Conservation (phyloP, 2,113 vertebrate genomes). For the Girardinichthys multiradiatus region DNA sequence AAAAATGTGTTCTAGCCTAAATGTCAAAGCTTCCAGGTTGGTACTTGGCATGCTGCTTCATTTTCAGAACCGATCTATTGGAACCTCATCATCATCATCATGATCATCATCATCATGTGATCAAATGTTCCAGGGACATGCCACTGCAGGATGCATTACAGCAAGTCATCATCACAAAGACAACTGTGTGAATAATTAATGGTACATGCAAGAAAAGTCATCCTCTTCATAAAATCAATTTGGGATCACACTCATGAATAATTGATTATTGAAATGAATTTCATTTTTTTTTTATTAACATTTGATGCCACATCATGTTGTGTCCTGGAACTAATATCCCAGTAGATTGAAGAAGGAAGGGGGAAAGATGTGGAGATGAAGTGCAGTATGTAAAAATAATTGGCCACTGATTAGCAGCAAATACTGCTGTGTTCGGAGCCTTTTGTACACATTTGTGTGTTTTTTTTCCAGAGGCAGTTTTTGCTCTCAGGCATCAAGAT, state of each 20-base stretch:
- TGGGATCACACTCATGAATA: slow-evolving; percentile 51
- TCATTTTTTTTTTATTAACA: slow-evolving; percentile 24
- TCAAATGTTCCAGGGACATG: slow-evolving; percentile 28
- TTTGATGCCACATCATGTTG: slow-evolving; percentile 23
- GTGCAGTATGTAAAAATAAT: slow-evolving; percentile 9
- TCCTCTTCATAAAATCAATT: slow-evolving; percentile 34
- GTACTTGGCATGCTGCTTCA: neutral
- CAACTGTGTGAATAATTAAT: slow-evolving; percentile 67
- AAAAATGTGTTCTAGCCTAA: too few relatives aligned
- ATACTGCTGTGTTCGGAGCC: slow-evolving; percentile 6
- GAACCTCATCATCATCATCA: slow-evolving; percentile 6
- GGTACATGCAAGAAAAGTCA: slow-evolving; percentile 32
- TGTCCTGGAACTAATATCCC: slow-evolving; percentile 8
- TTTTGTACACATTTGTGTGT: slow-evolving; percentile 42
- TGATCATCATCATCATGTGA: slow-evolving; percentile 11
- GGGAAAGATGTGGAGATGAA: slow-evolving; percentile 19
- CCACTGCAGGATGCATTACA: slow-evolving; percentile 49
- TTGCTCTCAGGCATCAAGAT: slow-evolving; percentile 41
- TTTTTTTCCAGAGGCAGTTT: slow-evolving; percentile 26
- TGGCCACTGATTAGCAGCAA: slow-evolving; percentile 35
- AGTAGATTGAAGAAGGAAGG: neutral
- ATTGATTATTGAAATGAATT: slow-evolving; percentile 46
- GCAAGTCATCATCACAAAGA: slow-evolving; percentile 47
- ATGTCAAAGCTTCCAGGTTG: neutral
- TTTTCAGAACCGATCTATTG: slow-evolving; percentile 11